A percentile compares a stretch with the other conserved stretches of the same genome.
These are phyloP conservation scores for Cryptops parisi DNA, from an alignment of 2,888 invertebrate species.

Conservation along the genomic window DNA sequence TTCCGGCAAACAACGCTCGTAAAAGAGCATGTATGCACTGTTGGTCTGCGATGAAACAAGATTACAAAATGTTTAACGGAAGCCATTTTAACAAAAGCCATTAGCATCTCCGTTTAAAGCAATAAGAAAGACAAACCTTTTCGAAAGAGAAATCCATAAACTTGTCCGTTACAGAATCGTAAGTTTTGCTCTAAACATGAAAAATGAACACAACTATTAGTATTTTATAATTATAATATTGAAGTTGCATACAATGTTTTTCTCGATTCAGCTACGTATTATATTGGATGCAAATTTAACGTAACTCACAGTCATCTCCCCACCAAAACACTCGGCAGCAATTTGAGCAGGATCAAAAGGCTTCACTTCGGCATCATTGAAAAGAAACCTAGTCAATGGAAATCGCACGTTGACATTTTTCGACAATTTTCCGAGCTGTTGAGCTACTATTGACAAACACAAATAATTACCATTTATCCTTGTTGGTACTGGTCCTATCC, in stretches of 20 bases:
- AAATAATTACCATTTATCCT: conserved; percentile 38
- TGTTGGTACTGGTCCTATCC: conserved; percentile 53
- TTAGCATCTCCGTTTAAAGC: not conserved
- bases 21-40: conserved; percentile 94
- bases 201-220: conserved; percentile 5
- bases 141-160: conserved; percentile 97
- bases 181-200: conserved; percentile 68
- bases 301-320: conserved; percentile 74
- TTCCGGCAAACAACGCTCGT: conserved; percentile 54
- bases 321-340: conserved; percentile 79
- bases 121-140: conserved; percentile 39
- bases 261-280: too few species aligned
- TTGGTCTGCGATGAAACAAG: conserved; percentile 59
- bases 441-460: not conserved
- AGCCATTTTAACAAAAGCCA: not conserved
- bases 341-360: conserved; percentile 89
- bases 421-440: not conserved
- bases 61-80: too few species aligned
- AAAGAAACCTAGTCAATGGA: conserved; percentile 43
- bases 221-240: too few species aligned
- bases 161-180: conserved; percentile 90
- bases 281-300: too few species aligned
- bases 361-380: conserved; percentile 87
- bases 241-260: too few species aligned
- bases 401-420: not conserved